phyloP scores from a whole-genome alignment of 1,140 invertebrate species.

The Papilio polytes region DNA sequence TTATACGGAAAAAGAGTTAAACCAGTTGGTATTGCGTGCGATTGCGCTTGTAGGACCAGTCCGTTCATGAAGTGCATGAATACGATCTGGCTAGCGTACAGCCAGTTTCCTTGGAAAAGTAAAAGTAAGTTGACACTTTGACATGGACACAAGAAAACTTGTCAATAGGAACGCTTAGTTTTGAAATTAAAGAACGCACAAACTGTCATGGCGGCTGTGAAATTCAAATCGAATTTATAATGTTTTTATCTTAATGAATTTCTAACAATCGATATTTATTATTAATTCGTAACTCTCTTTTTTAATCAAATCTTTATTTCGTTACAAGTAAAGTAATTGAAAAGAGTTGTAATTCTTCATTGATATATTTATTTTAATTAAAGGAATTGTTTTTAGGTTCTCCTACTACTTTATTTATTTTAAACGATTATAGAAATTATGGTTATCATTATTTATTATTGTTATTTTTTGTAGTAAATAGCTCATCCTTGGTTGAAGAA shows the following conservation, averaged over 20 bases:
- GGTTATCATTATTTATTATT: not conserved
- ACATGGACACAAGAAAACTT: conserved; percentile 24
- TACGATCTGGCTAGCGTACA: conserved; percentile 47
- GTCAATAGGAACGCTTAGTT: conserved; percentile 6
- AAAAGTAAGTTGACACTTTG: conserved; percentile 54
- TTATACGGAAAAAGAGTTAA: conserved; percentile 61
- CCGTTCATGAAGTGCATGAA: conserved; percentile 48
- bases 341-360: no score
- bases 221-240: not conserved
- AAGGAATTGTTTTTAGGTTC: not conserved
- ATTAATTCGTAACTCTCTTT: not conserved
- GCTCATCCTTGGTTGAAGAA: conserved; percentile 1
- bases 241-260: not conserved
- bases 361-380: not conserved
- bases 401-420: not conserved
- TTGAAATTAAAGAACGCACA: not conserved
- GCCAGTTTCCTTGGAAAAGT: conserved; percentile 59
- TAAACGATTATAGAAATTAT: not conserved
- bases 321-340: no score
- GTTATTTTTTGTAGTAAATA: not conserved
- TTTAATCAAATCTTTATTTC: not conserved
- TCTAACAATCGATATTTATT: not conserved
- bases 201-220: not conserved
- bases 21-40: conserved; percentile 57
- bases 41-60: conserved; percentile 40